Evolutionary conservation across 2,113 vertebrate genomes (phyloP).

Genomic region (Sclerurus mexicanus): DNA sequence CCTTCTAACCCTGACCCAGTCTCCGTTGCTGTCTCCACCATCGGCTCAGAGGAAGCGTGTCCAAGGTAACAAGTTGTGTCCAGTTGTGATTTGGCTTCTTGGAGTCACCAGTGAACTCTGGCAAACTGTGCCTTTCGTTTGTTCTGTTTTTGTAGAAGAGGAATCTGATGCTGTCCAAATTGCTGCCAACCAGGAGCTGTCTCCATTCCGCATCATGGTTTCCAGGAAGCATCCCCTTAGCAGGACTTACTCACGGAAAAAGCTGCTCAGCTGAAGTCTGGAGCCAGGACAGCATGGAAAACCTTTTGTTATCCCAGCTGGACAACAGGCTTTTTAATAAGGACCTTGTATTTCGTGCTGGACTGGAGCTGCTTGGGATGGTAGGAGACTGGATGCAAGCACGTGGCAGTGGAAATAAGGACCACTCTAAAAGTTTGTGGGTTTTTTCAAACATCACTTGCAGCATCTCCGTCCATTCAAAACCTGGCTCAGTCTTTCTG

Average conservation of each 20-base stretch:
- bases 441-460: background rate
- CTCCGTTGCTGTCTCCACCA: constrained; percentile 82
- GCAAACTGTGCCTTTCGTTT: background rate
- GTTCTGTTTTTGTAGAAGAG: constrained; percentile 37
- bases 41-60: constrained; percentile 34
- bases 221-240: constrained; percentile 48
- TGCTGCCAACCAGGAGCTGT: constrained; percentile 49
- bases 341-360: background rate
- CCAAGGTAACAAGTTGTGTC: constrained; percentile 49
- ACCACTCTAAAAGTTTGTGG: background rate
- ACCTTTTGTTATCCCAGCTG: background rate
- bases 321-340: background rate
- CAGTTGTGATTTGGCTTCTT: background rate
- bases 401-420: background rate
- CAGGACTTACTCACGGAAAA: constrained; percentile 86
- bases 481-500: background rate
- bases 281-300: background rate
- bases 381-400: background rate
- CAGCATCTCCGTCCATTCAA: background rate
- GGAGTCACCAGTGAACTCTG: background rate
- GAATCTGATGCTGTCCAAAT: background rate
- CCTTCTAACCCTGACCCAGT: constrained; percentile 89
- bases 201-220: constrained; percentile 68
- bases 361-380: background rate
- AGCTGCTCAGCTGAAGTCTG: constrained; percentile 73